Conservation (phyloP, 1,140 invertebrate species). For the Platorchestia sp. region DNA sequence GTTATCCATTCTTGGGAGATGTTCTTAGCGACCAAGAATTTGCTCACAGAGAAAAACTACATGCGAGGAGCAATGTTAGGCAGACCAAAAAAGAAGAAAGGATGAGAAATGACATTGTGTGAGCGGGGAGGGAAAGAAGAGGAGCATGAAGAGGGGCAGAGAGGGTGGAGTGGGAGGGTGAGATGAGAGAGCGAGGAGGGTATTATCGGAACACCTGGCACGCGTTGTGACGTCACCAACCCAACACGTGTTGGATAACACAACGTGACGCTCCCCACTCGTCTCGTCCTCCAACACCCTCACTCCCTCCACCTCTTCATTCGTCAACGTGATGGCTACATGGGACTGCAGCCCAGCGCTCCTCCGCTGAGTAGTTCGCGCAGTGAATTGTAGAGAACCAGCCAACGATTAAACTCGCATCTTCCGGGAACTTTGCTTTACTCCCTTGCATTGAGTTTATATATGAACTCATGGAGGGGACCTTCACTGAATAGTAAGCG, state of each 20-base stretch:
- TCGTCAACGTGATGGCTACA: neutral
- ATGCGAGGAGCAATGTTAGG: neutral
- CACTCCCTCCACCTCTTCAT: too few relatives aligned
- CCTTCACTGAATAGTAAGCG: too few relatives aligned
- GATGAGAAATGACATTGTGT: neutral
- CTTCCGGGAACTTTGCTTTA: too few relatives aligned
- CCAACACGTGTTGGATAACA: slow-evolving; percentile 51
- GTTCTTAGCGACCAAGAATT: neutral
- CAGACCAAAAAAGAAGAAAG: neutral
- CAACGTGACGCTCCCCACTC: neutral
- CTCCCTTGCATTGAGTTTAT: too few relatives aligned
- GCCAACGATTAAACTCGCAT: too few relatives aligned
- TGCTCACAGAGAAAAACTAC: neutral
- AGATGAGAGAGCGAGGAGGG: neutral
- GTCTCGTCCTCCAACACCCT: neutral
- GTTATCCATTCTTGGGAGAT: neutral
- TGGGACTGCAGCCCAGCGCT: neutral
- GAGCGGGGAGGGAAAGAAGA: neutral
- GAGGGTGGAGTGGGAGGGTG: neutral
- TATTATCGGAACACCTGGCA: slow-evolving; percentile 39
- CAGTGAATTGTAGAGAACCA: too few relatives aligned
- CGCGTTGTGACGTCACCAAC: slow-evolving; percentile 46
- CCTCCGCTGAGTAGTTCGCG: too few relatives aligned
- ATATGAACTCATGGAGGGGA: too few relatives aligned
- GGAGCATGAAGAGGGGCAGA: neutral